Conservation (phyloP, 1,140 invertebrate genomes). For the Argopecten irradians region DNA sequence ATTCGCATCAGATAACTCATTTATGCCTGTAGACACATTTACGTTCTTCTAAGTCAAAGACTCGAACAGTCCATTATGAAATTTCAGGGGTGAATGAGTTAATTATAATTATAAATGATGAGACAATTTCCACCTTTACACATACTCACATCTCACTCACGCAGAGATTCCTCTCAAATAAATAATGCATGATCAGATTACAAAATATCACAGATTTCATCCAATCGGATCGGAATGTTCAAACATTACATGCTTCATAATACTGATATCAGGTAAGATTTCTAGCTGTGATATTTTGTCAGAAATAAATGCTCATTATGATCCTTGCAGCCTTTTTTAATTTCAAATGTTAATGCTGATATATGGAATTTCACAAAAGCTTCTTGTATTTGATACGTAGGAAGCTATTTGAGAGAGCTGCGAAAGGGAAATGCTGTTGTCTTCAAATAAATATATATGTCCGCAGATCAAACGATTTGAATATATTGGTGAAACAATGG, state of each 20-base stretch:
- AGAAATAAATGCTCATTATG: neutral
- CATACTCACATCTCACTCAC: neutral
- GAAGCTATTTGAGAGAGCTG: neutral
- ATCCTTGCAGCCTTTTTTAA: no score
- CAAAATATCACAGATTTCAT: neutral
- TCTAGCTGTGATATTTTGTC: neutral
- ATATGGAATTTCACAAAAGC: neutral
- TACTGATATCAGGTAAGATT: neutral
- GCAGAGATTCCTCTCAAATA: neutral
- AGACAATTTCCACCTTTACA: neutral
- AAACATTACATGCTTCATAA: neutral
- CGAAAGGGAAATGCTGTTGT: neutral
- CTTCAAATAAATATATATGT: neutral
- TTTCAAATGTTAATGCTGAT: neutral
- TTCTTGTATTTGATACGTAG: neutral
- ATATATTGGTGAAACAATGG: neutral
- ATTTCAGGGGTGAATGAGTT: no score
- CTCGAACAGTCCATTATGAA: no score
- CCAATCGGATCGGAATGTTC: neutral
- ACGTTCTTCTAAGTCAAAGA: no score
- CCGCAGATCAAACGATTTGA: neutral
- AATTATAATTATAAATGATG: neutral
- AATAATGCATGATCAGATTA: neutral
- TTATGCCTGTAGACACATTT: no score
- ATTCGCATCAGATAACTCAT: no score